Base-by-base conservation (phyloP, 1,140 invertebrate species). In the Phocides pigmalion region DNA sequence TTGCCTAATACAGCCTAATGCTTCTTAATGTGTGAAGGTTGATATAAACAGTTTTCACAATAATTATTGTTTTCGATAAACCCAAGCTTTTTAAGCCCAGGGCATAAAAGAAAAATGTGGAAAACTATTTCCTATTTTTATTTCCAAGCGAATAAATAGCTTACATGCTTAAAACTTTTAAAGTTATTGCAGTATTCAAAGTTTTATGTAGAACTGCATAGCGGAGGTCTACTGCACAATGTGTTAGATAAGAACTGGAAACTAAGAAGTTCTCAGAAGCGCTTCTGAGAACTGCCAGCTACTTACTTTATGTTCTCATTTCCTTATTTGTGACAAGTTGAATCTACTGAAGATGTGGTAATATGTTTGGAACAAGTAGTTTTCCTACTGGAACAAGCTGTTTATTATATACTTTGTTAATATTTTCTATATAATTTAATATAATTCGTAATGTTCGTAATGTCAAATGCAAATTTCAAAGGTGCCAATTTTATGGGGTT, bases 171-270 rank as follows among this genome's bases (percentile, higher is more conserved):
- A 44, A 49, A 37, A 41, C 41, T 25, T 25, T 8, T n/a, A 32
- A 17, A 41, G 39, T 15, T 35, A 25, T 42, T 51, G 37, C 46
- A 25, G 47, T 37, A 42, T 37, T 19, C 15, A 49, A 46, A 61
- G 39, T 61, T 47, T 62, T 51, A 37, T 51, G 25, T 35, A 22
- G 41, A 20, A 42, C 46, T 22, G 22, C 46, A 49, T 12, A 14
- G 11, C 12, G 22, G 12, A 22, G 22, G 6, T 12, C 14, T 16
- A 11, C 6, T 16, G 12, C 16, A 51, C 32, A 51, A 51, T 51
- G 32, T 51, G 41, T 17, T 42, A 9, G 41, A 42, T 42, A 42
- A 42, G 41, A 42, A 42, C 41, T 42, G 16, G 16, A 42, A 42
- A 17, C 41, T 17, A 42, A 16, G 15, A 42, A 42, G 16, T 42